These are phyloP conservation scores for Xiphophorus hellerii DNA, from an alignment of 2,113 vertebrate genomes.

Conservation along the genomic window DNA sequence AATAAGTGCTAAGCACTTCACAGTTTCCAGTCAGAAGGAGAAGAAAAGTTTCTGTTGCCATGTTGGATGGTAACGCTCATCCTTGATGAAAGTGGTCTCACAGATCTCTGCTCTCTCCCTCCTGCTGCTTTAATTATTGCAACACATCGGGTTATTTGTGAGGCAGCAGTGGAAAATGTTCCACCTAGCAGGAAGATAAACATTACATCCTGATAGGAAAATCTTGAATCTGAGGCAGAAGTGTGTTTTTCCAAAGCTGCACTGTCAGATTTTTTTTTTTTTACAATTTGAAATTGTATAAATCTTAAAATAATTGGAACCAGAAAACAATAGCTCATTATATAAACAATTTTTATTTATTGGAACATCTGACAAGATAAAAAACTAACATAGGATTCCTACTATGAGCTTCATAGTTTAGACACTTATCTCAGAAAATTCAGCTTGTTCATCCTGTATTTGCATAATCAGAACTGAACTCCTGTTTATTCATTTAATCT, in stretches of 20 bases:
- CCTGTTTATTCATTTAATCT: conserved; percentile 9
- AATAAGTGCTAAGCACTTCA: not conserved
- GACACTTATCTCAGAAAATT: conserved; percentile 1
- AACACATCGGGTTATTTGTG: conserved; percentile 42
- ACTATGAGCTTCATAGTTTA: conserved; percentile 22
- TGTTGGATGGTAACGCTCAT: conserved; percentile 2
- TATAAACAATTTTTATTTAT: not conserved
- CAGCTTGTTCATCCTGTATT: conserved; percentile 1
- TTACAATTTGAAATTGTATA: not conserved
- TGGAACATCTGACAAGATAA: not conserved
- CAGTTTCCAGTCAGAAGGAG: conserved; percentile 15
- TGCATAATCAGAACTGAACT: conserved; percentile 28
- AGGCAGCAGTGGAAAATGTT: conserved; percentile 28
- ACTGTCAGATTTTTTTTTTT: not conserved
- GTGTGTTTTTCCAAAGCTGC: not conserved
- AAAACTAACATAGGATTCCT: not conserved
- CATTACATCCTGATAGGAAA: conserved; percentile 28
- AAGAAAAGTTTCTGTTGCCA: conserved; percentile 26
- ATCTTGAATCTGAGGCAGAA: conserved; percentile 1
- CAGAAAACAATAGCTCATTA: not conserved
- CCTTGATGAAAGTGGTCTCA: conserved; percentile 4
- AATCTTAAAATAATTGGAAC: too few relatives aligned
- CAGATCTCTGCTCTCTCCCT: conserved; percentile 20
- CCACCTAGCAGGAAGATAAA: conserved; percentile 40
- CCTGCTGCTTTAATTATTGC: conserved; percentile 66